A percentile compares a stretch with the other conserved stretches of the same genome.
These are phyloP conservation scores for Ciconia nigra DNA, from an alignment of 2,797 vertebrate species.

Conservation along the genomic window DNA sequence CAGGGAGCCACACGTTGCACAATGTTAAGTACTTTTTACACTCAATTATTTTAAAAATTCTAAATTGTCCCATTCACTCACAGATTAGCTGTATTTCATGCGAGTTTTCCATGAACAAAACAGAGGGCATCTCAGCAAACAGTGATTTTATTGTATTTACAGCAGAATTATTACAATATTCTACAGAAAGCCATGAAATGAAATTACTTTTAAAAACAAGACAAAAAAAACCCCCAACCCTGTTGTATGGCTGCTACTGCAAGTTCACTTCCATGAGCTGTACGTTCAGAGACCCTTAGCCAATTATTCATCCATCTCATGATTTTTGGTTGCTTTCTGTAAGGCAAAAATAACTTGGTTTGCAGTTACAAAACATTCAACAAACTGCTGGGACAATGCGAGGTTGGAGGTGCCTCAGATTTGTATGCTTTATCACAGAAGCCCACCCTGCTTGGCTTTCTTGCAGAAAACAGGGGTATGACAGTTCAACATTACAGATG, in stretches of 20 bases:
- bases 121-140: conserved; percentile 10
- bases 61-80: not conserved
- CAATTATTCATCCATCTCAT: not conserved
- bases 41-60: not conserved
- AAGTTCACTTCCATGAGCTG: not conserved
- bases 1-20: accelerated
- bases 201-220: conserved; percentile 29
- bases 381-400: not conserved
- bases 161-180: conserved; percentile 68
- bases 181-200: conserved; percentile 65
- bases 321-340: conserved; percentile 38
- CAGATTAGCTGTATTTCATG: not conserved
- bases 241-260: conserved; percentile 37
- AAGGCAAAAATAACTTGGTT: conserved; percentile 43
- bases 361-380: not conserved
- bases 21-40: not conserved
- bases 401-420: not conserved
- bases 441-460: not conserved
- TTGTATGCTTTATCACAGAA: accelerated
- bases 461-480: not conserved
- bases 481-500: not conserved
- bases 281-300: not conserved
- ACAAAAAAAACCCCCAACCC: not conserved
- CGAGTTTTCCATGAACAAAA: not conserved
- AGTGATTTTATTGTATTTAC: conserved; percentile 71